Evolutionary conservation across 2,888 invertebrate species (phyloP), one percentile per base, ranked within the genome.

Genomic region (Drosophila ustulata): DNA sequence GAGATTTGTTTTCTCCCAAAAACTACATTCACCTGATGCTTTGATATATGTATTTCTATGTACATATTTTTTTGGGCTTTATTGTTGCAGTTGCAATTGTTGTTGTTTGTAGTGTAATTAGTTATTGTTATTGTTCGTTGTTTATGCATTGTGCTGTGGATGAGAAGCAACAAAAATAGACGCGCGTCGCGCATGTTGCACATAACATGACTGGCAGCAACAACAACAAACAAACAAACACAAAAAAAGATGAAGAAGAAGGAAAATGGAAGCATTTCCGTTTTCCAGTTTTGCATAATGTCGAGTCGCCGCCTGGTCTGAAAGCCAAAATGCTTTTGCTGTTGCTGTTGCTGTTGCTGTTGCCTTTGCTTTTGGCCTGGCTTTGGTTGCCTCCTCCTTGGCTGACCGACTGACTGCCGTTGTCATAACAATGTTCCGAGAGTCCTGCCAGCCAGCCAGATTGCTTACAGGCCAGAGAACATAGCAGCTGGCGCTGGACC

Each of bases 341-440:
- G 55, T 62, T 64, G 26, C 26, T 26, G 3, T 26, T 3, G 26
- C 26, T 2, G 1, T 26, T 5, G 26, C 26, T 5, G n/a, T n/a
- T n/a, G n/a, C n/a, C n/a, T 26, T 2, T 18, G 18, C 18, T 18
- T 18, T 26, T 26, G 3, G 45, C 51, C 25, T 47, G 49, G 34
- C 62, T 63, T 59, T n/a, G n/a, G n/a, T n/a, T 66, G 39, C 34
- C 32, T 32, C 37, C 52, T 34, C 39, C 9, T 25, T 28, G n/a
- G 9, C 32, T 32, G 32, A 32, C 9, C 8, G 11, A 25, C 26
- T 28, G 5, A 23, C 9, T 34, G 30, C 37, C 65, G 46, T 62
- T 72, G 61, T 66, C 73, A 66, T 57, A 78, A 78, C 78, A 75
- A 68, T 73, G 74, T 25, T 50, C 67, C 52, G 34, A 57, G 41